phyloP scores from a whole-genome alignment of 2,888 invertebrate genomes.

The Cylloceria caligata region DNA sequence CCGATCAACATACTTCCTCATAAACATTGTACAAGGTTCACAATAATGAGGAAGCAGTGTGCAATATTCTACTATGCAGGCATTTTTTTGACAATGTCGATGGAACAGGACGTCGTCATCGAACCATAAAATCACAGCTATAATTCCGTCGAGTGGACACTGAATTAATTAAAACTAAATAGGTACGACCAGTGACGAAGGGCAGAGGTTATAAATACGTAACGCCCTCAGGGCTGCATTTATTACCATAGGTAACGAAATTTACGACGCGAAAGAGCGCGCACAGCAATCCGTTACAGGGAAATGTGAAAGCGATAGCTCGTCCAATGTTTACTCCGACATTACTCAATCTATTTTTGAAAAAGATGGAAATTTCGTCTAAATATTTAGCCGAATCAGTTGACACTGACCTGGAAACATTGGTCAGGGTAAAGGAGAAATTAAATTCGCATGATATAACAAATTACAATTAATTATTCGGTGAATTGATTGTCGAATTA shows the following conservation, averaged over 20 bases:
- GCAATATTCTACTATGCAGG: no score
- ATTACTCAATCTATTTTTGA: slow-evolving; percentile 31
- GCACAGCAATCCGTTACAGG: slow-evolving; percentile 16
- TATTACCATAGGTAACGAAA: slow-evolving; percentile 79
- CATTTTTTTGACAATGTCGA: no score
- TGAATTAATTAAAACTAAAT: slow-evolving; percentile 76
- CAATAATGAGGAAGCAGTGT: no score
- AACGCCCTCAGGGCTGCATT: slow-evolving; percentile 74
- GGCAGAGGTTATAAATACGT: slow-evolving; percentile 75
- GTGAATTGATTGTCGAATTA: neutral
- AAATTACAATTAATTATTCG: neutral
- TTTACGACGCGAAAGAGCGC: slow-evolving; percentile 44
- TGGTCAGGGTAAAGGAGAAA: no score
- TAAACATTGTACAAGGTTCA: no score
- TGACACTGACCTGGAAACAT: neutral
- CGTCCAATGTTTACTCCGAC: slow-evolving; percentile 13
- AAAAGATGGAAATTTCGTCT: neutral
- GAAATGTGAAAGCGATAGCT: slow-evolving; percentile 47
- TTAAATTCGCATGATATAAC: no score
- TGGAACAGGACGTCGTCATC: slow-evolving; percentile 34
- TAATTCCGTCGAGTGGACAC: slow-evolving; percentile 72
- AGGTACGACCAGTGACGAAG: slow-evolving; percentile 31
- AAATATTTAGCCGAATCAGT: slow-evolving; percentile 4
- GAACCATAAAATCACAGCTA: slow-evolving; percentile 74
- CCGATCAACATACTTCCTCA: no score